These are phyloP conservation scores for Caenorhabditis sp. DNA, from an alignment of 2,888 invertebrate species.

Conservation along the genomic window DNA sequence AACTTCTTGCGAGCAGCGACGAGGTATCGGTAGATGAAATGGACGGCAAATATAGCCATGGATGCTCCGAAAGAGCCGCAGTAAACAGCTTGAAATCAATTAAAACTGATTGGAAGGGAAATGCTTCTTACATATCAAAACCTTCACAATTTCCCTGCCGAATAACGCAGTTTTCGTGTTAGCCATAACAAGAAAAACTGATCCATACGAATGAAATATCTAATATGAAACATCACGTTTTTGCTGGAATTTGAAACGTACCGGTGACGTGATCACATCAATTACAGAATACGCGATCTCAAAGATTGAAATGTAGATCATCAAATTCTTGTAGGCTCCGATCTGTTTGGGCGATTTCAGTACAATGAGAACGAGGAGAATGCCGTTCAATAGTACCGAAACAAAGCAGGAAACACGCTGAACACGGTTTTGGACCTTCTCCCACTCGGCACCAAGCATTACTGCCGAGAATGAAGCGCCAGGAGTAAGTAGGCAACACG, in stretches of 20 bases:
- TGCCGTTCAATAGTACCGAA: slow-evolving; percentile 13
- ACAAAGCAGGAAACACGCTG: slow-evolving; percentile 7
- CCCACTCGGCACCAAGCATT: too few species aligned
- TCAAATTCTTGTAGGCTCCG: slow-evolving; percentile 36
- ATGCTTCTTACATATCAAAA: slow-evolving; percentile 16
- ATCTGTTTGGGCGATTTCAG: slow-evolving; percentile 24
- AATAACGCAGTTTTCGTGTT: slow-evolving; percentile 18
- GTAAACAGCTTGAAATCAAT: slow-evolving; percentile 11
- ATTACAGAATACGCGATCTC: slow-evolving; percentile 31
- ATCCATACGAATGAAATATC: slow-evolving; percentile 33
- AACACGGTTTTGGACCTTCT: slow-evolving; percentile 8
- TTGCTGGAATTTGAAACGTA: too few species aligned
- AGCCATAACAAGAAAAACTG: slow-evolving; percentile 26
- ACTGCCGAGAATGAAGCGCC: too few species aligned
- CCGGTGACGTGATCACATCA: slow-evolving; percentile 23
- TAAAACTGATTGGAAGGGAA: background rate
- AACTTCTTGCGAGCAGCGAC: slow-evolving; percentile 20
- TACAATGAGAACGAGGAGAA: slow-evolving; percentile 15
- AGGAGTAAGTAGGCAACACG: too few species aligned
- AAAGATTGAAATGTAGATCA: slow-evolving; percentile 40
- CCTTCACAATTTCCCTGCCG: background rate
- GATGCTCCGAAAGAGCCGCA: slow-evolving; percentile 31
- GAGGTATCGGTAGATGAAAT: slow-evolving; percentile 29
- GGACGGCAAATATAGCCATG: slow-evolving; percentile 34
- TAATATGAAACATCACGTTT: too few species aligned